Percentiles rank a stretch among this genome's conserved stretches.
Evolutionary conservation across 1,140 invertebrate species (phyloP).

Genomic region (Bombus huntii): DNA sequence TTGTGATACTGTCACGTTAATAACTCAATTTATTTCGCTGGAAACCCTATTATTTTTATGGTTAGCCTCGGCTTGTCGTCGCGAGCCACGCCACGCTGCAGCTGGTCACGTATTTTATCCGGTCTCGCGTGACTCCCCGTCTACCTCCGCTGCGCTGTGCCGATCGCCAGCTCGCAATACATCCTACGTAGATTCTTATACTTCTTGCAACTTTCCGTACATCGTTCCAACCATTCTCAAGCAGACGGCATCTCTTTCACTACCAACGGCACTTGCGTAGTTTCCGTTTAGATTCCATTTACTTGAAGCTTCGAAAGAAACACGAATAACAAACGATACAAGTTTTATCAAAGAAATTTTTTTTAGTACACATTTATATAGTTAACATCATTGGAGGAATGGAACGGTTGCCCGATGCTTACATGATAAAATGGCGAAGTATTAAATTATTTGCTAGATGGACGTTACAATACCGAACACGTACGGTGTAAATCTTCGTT

Average conservation of each 20-base stretch:
- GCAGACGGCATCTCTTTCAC: background rate
- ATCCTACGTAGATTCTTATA: background rate
- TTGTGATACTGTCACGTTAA: conserved; percentile 82
- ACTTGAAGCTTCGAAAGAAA: too few species aligned
- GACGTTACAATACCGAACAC: background rate
- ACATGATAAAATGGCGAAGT: too few species aligned
- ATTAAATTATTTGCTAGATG: background rate
- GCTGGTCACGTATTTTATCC: conserved; percentile 69
- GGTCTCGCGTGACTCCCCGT: conserved; percentile 59
- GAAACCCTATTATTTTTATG: conserved; percentile 78
- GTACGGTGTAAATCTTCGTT: background rate
- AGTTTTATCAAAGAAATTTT: background rate
- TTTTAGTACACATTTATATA: background rate
- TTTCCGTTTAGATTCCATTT: too few species aligned
- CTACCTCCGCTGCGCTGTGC: background rate
- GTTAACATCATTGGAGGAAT: background rate
- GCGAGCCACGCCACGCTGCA: conserved; percentile 53
- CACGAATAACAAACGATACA: too few species aligned
- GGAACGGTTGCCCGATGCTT: background rate
- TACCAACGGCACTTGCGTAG: too few species aligned
- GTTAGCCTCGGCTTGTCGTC: conserved; percentile 67
- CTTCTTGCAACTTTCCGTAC: background rate
- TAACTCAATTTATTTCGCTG: conserved; percentile 84
- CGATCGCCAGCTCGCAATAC: background rate
- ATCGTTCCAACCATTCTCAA: background rate